Evolutionary conservation across 2,888 invertebrate genomes (phyloP).

Genomic region (Pterostichus niger): DNA sequence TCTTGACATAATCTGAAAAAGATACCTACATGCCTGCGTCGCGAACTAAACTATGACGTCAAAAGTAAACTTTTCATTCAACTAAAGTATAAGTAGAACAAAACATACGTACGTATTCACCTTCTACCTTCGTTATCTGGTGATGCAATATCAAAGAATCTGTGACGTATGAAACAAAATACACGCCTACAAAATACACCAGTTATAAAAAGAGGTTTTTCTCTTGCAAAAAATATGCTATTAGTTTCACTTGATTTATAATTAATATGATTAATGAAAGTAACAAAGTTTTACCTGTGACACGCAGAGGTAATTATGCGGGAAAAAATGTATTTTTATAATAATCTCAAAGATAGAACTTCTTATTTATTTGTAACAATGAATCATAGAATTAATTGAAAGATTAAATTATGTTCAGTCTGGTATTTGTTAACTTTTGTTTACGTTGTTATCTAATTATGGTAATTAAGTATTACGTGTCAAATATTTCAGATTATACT

Average conservation of each 20-base stretch:
- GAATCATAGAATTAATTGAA: slow-evolving; percentile 11
- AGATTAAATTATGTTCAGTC: not conserved
- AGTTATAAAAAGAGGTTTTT: slow-evolving; percentile 4
- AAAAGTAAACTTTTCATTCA: slow-evolving; percentile 28
- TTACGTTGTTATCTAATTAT: not conserved
- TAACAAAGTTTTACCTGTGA: slow-evolving; percentile 10
- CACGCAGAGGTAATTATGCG: slow-evolving; percentile 14
- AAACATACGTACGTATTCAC: not conserved
- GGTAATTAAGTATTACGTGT: too few species aligned
- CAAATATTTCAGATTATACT: not conserved
- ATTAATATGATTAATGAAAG: slow-evolving; percentile 26
- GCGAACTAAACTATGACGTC: slow-evolving; percentile 9
- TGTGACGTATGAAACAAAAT: slow-evolving; percentile 13
- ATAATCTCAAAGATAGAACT: slow-evolving; percentile 11
- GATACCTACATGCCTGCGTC: not conserved
- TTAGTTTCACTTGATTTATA: slow-evolving; percentile 14
- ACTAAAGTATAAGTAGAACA: not conserved
- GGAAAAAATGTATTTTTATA: slow-evolving; percentile 1
- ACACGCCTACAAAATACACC: not conserved
- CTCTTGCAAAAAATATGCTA: not conserved
- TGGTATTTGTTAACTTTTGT: not conserved
- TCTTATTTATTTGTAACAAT: not conserved
- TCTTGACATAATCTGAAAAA: not conserved
- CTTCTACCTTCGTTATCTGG: not conserved
- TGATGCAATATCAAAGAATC: not conserved